Base-by-base conservation (phyloP, 35 echinoderm and acorn worm species). In the Apostichopus californicus region DNA sequence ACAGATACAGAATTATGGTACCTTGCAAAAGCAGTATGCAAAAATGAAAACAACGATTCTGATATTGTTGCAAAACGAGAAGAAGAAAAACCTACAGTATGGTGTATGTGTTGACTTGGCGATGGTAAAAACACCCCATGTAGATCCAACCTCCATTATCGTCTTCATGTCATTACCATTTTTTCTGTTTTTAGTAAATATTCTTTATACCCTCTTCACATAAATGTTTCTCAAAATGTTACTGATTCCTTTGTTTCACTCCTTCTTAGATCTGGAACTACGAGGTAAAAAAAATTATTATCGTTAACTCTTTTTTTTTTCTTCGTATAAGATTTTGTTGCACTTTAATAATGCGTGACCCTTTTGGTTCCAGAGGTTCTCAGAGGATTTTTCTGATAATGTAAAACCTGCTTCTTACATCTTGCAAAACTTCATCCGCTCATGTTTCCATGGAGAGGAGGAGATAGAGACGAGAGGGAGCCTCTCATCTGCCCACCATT, bases 161-260 rank as follows among this genome's bases (percentile, higher is more conserved):
- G 2, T 46, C 34, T 46, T 46, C 34, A 46, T 46, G 34, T 46
- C 34, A 46, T 46, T 46, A 46, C 34, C 34, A 46, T 46, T 46
- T 46, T 46, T 46, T 46, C n/a, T n/a, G n/a, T 46, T 46, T 46
- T 3, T 46, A 46, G 34, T 46, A 46, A 46, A 46, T 46, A 46
- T 46, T 46, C 34, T 46, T 46, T 46, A 46, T 46, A 46, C 34
- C 34, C 2, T 46, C 34, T 46, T 46, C 34, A 46, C 34, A 46
- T 46, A 1, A 68, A 14, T 18, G 64, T 68, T 68, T 10, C 64
- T 68, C 64, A 18, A 68, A 68, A 68, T 68, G 64, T 68, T 68
- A 68, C 64, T 52, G 28, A 81, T 83, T 56, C 25, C 80, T 83
- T 83, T 83, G 80, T 83, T 83, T 55, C 55, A 55, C 80, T 4